Base-by-base conservation (phyloP, 2,888 invertebrate genomes). In the Uropetala carovei region DNA sequence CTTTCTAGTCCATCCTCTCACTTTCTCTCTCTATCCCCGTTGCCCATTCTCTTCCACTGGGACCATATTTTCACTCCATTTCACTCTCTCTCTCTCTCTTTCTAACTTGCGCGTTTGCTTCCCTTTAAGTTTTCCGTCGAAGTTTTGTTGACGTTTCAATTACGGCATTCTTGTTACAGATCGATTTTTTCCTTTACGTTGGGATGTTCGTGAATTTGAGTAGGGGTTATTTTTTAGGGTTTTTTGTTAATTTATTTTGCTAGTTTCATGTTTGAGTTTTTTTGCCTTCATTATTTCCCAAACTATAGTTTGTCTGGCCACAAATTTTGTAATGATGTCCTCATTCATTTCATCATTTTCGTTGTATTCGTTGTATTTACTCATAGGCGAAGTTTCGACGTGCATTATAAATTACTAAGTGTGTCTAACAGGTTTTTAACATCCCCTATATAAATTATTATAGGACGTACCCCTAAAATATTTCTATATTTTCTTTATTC, bases 111-210 rank as follows among this genome's bases (percentile, higher is more conserved):
- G 56, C 60, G 64, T 27, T 86, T 22, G 75, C 27, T 64, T 60
- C 64, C 43, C 89, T 60, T 60, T 86, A 43, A 64, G 60, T 64
- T 43, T 30, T 43, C 11, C 43, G 64, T 64, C 89, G 18, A 89
- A 56, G 64, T 60, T 43, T 89, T 89, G 64, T 89, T 89, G 89
- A 89, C 64, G 89, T 64, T 89, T 64, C 89, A 89, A 89, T 89
- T 89, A 89, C 60, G 43, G 68, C 30, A 64, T 89, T 64, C 89
- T 89, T 89, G 89, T 89, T 68, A 64, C 43, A 43, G 75, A 75
- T 27, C 75, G 60, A n/a, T 75, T 75, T 75, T 75, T 75, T 75
- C 75, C 75, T 75, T 75, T 27, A 13, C 75, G 75, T 75, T 64
- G 60, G 43, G 43, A 57, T 85, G 58, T 57, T 64, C 18, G 58